Evolutionary conservation across 2,113 vertebrate species (phyloP).

Genomic region (Paracanthobrama guichenoti): DNA sequence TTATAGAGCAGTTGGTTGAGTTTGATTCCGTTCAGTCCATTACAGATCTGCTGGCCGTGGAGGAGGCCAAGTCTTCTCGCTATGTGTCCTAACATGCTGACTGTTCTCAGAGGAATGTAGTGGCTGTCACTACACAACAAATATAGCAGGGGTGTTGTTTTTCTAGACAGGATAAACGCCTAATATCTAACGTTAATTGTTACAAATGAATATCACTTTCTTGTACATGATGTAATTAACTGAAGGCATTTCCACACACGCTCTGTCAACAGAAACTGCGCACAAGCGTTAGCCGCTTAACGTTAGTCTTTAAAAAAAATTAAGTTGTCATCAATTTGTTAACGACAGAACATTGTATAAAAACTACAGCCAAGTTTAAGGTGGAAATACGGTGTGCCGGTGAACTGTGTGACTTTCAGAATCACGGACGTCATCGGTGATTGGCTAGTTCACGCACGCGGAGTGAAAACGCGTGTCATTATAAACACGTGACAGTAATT

Average conservation of each 20-base stretch:
- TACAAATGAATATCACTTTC: background rate
- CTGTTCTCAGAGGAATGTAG: background rate
- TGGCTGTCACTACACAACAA: background rate
- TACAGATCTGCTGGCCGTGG: slow-evolving; percentile 6
- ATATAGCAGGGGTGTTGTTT: background rate
- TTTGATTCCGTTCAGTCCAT: background rate
- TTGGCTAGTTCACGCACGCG: background rate
- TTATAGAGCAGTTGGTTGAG: background rate
- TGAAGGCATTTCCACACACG: background rate
- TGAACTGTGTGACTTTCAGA: slow-evolving; percentile 15
- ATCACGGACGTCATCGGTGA: slow-evolving; percentile 7
- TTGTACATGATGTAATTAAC: background rate
- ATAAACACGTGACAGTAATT: slow-evolving; percentile 23
- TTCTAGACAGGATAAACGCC: background rate
- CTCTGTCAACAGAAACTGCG: too few species aligned
- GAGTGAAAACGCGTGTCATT: background rate
- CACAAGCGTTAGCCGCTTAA: background rate
- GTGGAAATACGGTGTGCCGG: background rate
- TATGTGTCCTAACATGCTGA: slow-evolving; percentile 49
- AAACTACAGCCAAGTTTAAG: background rate
- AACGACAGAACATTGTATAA: background rate
- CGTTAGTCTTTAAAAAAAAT: too few species aligned
- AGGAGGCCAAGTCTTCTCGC: slow-evolving; percentile 49
- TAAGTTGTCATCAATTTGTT: background rate
- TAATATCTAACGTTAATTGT: too few species aligned